Evolutionary conservation across 2,113 vertebrate genomes (phyloP).

Genomic region (Campylomormyrus numenius): DNA sequence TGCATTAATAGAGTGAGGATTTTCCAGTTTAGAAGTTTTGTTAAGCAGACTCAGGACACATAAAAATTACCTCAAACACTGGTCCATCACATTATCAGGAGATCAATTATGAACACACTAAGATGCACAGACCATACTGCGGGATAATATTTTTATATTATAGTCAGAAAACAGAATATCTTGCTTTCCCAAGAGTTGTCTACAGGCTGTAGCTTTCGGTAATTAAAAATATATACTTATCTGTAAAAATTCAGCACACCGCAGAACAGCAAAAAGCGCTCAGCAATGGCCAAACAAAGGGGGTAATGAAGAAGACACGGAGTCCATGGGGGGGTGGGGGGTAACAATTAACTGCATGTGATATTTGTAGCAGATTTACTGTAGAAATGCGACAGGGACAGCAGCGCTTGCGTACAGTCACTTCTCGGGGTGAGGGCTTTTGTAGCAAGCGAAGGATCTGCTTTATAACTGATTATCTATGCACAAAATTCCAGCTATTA

Average conservation of each 20-base stretch:
- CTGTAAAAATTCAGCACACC: neutral
- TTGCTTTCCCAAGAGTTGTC: neutral
- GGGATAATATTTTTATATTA: neutral
- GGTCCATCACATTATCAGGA: neutral
- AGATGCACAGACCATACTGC: neutral
- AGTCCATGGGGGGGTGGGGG: neutral
- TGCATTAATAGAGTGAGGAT: neutral
- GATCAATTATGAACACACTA: neutral
- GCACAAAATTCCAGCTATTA: constrained; percentile 19
- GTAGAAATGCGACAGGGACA: neutral
- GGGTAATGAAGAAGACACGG: neutral
- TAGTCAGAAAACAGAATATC: neutral
- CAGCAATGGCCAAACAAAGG: neutral
- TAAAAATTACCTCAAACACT: neutral
- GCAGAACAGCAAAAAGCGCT: neutral
- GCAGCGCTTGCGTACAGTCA: neutral
- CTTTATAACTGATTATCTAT: constrained; percentile 13
- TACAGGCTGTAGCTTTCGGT: neutral
- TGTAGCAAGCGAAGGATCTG: neutral
- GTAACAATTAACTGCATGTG: neutral
- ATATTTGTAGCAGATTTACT: constrained; percentile 14
- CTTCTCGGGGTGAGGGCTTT: neutral
- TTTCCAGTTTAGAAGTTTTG: neutral
- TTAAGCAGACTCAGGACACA: neutral
- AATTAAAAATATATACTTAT: neutral